Conservation (phyloP, 2,797 vertebrate genomes). For the Pangasius sanitwongsei region DNA sequence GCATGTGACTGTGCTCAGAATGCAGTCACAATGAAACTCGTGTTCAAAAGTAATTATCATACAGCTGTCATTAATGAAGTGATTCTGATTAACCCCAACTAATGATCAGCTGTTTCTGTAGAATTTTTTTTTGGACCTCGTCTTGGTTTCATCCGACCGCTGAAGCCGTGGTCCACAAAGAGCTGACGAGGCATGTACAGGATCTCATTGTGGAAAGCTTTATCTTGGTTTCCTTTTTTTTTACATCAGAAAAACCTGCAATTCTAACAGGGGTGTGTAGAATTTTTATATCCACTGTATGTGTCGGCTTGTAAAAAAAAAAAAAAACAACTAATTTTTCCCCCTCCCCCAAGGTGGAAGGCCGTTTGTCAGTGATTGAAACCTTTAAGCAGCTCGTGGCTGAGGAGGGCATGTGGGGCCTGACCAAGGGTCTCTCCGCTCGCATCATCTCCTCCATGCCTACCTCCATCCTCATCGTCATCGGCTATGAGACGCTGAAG, state of each 20-base stretch:
- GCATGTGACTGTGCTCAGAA: no score
- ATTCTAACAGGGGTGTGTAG: neutral
- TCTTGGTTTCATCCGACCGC: no score
- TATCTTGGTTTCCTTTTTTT: neutral
- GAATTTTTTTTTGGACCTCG: no score
- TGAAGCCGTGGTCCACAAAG: no score
- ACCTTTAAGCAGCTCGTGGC: constrained; percentile 91
- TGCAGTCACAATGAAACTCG: no score
- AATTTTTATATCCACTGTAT: neutral
- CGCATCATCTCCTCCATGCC: constrained; percentile 93
- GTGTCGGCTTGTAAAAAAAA: neutral
- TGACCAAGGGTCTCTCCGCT: constrained; percentile 94
- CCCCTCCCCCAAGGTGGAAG: constrained; percentile 82
- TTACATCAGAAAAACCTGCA: neutral
- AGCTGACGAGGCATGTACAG: no score
- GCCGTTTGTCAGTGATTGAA: constrained; percentile 85
- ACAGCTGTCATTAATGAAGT: no score
- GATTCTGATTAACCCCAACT: no score
- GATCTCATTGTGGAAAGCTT: neutral
- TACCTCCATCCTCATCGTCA: constrained; percentile 95
- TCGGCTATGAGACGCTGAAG: constrained; percentile 95
- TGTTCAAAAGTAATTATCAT: no score
- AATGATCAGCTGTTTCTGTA: no score
- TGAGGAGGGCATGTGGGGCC: constrained; percentile 90
- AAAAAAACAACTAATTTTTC: no score